Conservation (phyloP, 2,797 vertebrate genomes). For the Poeciliopsis paucimaculata region DNA sequence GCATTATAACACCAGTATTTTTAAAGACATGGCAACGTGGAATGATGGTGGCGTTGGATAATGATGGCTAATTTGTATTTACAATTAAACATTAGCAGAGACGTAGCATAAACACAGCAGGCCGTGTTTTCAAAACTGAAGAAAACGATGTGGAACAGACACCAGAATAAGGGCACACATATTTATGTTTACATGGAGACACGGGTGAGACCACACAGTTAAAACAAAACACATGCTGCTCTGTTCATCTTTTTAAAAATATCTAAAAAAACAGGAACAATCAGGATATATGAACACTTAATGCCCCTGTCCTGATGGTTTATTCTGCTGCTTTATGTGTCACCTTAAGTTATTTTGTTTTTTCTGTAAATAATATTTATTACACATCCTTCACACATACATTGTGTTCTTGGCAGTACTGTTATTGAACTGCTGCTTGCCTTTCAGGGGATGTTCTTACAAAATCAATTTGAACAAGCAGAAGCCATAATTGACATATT, state of each 20-base stretch:
- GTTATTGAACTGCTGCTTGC: neutral
- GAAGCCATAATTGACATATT: neutral
- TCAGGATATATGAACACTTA: neutral
- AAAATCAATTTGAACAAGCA: neutral
- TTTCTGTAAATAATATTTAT: neutral
- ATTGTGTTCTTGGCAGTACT: neutral
- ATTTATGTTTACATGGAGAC: slow-evolving; percentile 49
- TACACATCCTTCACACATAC: neutral
- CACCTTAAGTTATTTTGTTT: neutral
- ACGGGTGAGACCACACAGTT: slow-evolving; percentile 34
- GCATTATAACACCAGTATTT: slow-evolving; percentile 20
- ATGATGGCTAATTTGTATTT: slow-evolving; percentile 55
- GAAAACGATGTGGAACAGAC: slow-evolving; percentile 66
- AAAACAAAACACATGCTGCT: slow-evolving; percentile 17
- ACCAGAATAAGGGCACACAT: slow-evolving; percentile 43
- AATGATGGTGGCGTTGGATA: slow-evolving; percentile 24
- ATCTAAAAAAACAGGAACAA: neutral
- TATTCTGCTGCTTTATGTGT: neutral
- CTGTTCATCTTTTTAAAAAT: neutral
- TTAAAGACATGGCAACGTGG: slow-evolving; percentile 21
- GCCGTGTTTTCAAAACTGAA: slow-evolving; percentile 69
- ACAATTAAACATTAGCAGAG: slow-evolving; percentile 62
- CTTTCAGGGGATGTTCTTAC: neutral
- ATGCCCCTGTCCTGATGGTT: neutral
- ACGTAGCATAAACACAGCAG: slow-evolving; percentile 57